Conservation (phyloP, 2,113 vertebrate genomes). For the Myiozetetes cayanensis region DNA sequence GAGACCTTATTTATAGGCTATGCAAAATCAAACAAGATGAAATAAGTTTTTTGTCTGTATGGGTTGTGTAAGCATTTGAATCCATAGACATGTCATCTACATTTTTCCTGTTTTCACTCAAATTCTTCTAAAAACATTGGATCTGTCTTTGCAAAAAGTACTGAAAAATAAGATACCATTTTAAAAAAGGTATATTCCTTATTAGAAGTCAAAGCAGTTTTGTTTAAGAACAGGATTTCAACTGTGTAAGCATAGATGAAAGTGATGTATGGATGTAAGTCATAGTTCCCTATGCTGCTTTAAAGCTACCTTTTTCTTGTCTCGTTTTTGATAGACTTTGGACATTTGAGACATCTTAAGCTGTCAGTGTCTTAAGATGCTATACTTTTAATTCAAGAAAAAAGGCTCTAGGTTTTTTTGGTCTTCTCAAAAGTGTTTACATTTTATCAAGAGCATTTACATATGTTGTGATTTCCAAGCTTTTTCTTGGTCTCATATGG, state of each 20-base stretch:
- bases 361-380: background rate
- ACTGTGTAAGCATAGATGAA: background rate
- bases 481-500: background rate
- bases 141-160: background rate
- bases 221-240: background rate
- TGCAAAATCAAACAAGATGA: background rate
- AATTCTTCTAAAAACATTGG: background rate
- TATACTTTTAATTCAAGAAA: background rate
- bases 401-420: background rate
- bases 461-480: background rate
- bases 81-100: background rate
- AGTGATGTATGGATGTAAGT: background rate
- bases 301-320: background rate
- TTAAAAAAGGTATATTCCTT: background rate
- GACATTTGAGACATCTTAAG: background rate
- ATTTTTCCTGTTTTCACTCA: background rate
- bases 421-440: background rate
- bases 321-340: background rate
- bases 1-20: background rate
- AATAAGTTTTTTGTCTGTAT: background rate
- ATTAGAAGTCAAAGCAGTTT: background rate
- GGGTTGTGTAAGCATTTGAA: background rate
- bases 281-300: background rate
- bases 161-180: background rate
- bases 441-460: background rate